Conservation (phyloP, 2,888 invertebrate genomes). For the Dyspetes luteomarginatus region DNA sequence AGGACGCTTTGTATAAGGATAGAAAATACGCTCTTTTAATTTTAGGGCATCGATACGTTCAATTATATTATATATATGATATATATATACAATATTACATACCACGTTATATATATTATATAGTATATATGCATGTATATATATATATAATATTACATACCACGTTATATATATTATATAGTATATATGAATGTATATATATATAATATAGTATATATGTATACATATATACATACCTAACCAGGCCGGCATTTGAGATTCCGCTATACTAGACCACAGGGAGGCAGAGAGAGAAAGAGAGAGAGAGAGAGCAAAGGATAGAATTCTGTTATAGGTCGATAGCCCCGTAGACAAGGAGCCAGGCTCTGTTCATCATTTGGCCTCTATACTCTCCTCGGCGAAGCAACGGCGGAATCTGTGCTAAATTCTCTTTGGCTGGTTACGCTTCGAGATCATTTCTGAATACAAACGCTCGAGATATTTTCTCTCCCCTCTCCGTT, state of each 20-base stretch:
- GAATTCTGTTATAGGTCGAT: constrained; percentile 66
- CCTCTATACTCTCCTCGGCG: constrained; percentile 16
- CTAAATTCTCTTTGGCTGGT: constrained; percentile 55
- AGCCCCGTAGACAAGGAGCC: constrained; percentile 50
- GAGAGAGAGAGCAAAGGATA: too few relatives aligned
- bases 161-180: neutral
- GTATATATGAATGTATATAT: too few relatives aligned
- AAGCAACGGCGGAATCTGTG: constrained; percentile 52
- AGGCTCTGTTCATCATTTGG: constrained; percentile 52
- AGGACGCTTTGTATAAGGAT: too few relatives aligned
- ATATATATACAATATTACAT: too few relatives aligned
- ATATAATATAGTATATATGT: too few relatives aligned
- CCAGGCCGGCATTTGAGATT: constrained; percentile 60
- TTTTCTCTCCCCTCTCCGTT: constrained; percentile 15
- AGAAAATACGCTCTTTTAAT: too few relatives aligned
- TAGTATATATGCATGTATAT: too few relatives aligned
- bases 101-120: too few relatives aligned
- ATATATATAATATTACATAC: neutral
- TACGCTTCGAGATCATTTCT: constrained; percentile 54
- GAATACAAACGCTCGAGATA: constrained; percentile 43
- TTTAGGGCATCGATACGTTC: too few relatives aligned
- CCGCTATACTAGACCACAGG: constrained; percentile 58
- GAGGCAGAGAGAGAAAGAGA: too few relatives aligned
- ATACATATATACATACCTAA: neutral
- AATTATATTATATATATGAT: too few relatives aligned